Conservation (phyloP, 2,888 invertebrate genomes). For the Dione juno region DNA sequence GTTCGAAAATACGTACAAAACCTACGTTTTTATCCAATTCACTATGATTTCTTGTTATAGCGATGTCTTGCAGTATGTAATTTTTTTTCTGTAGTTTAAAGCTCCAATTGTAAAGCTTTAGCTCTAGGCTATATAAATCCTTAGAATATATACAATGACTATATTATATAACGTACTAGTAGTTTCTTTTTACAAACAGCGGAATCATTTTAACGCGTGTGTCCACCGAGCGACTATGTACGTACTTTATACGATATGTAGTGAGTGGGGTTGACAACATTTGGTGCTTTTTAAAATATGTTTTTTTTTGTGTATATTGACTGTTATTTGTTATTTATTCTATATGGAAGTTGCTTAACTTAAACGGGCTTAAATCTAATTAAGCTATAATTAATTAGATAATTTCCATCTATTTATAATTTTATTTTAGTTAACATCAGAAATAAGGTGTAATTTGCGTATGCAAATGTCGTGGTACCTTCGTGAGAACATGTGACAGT, state of each 20-base stretch:
- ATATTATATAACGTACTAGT: slow-evolving; percentile 43
- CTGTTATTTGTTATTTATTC: too few relatives aligned
- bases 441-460: too few relatives aligned
- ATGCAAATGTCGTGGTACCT: too few relatives aligned
- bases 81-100: background rate
- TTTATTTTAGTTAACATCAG: too few relatives aligned
- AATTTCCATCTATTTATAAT: too few relatives aligned
- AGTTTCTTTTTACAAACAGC: slow-evolving; percentile 51
- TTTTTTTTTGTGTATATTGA: background rate
- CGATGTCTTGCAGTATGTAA: background rate
- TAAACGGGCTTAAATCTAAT: too few relatives aligned
- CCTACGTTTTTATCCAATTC: background rate
- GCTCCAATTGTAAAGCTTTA: background rate
- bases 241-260: slow-evolving; percentile 53
- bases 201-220: slow-evolving; percentile 54
- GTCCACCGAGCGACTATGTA: slow-evolving; percentile 50
- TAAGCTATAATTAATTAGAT: too few relatives aligned
- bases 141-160: slow-evolving; percentile 29
- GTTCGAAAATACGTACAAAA: background rate
- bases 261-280: slow-evolving; percentile 47
- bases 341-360: too few relatives aligned
- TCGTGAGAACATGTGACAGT: too few relatives aligned
- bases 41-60: background rate
- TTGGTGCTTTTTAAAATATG: slow-evolving; percentile 40
- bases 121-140: slow-evolving; percentile 15